A percentile compares a stretch with the other conserved stretches of the same genome.
phyloP scores from a whole-genome alignment of 2,797 vertebrate genomes.

The Cryptoblepharus egeriae region DNA sequence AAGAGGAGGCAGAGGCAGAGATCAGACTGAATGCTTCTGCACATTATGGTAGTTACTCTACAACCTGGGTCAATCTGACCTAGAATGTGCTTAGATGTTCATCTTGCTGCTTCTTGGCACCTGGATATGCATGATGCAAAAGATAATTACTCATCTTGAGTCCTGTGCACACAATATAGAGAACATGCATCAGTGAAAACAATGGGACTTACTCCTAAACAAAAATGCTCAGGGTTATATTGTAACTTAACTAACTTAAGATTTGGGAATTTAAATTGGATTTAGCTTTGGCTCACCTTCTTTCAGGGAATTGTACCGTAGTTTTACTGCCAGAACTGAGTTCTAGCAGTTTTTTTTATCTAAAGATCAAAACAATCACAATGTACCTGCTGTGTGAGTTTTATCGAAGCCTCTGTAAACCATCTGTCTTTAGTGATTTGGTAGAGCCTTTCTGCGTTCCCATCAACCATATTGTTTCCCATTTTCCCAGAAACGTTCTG shows the following conservation, averaged over 20 bases:
- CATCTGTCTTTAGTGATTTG: background rate
- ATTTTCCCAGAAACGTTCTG: slow-evolving; percentile 5
- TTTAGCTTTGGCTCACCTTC: too few species aligned
- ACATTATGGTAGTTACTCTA: background rate
- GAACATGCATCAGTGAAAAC: too few species aligned
- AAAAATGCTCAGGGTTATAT: too few species aligned
- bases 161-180: too few species aligned
- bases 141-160: background rate
- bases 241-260: too few species aligned
- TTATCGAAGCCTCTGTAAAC: background rate
- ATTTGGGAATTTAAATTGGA: too few species aligned
- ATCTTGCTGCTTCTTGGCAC: background rate
- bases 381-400: background rate
- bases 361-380: background rate
- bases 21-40: background rate
- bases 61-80: background rate
- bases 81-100: background rate
- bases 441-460: background rate
- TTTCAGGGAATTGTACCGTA: too few species aligned
- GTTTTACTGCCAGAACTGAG: background rate
- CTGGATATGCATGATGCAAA: background rate
- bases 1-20: background rate
- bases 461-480: background rate
- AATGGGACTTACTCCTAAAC: too few species aligned
- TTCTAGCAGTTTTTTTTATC: background rate